Evolutionary conservation across 2,888 invertebrate genomes (phyloP).

Genomic region (Polymixis lichenea): DNA sequence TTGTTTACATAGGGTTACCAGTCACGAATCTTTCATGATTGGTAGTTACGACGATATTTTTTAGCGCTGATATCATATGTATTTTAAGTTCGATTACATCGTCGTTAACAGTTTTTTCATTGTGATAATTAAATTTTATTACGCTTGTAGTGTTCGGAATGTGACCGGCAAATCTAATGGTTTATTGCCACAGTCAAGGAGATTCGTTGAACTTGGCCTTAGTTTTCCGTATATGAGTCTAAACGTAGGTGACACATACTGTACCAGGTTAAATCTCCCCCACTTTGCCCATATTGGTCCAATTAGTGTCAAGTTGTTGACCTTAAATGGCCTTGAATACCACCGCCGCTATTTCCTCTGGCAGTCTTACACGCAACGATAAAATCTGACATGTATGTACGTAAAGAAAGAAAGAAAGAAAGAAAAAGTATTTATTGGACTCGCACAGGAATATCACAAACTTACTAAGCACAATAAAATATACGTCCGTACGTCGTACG

Average conservation of each 20-base stretch:
- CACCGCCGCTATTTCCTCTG: conserved; percentile 44
- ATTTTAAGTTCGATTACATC: conserved; percentile 24
- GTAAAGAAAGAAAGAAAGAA: too few relatives aligned
- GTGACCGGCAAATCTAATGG: conserved; percentile 5
- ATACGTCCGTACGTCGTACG: too few relatives aligned
- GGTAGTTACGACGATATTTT: conserved; percentile 7
- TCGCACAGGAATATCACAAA: too few relatives aligned
- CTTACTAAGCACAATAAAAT: too few relatives aligned
- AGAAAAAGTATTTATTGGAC: too few relatives aligned
- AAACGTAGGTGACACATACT: conserved; percentile 47
- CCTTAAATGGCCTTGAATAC: conserved; percentile 57
- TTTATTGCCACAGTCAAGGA: conserved; percentile 45
- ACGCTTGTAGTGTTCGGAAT: conserved; percentile 14
- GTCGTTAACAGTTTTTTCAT: conserved; percentile 35
- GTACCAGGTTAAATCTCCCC: conserved; percentile 15
- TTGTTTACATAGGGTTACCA: conserved; percentile 42
- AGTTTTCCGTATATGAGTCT: conserved; percentile 9
- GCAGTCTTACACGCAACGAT: conserved; percentile 53
- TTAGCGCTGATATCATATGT: conserved; percentile 44
- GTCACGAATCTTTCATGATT: conserved; percentile 33
- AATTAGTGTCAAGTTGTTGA: conserved; percentile 57
- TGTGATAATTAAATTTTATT: conserved; percentile 43
- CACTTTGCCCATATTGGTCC: conserved; percentile 43
- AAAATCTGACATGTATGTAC: conserved; percentile 48
- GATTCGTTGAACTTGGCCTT: conserved; percentile 40